Base-by-base conservation (phyloP, 2,888 invertebrate genomes). In the Nycteola revayana region DNA sequence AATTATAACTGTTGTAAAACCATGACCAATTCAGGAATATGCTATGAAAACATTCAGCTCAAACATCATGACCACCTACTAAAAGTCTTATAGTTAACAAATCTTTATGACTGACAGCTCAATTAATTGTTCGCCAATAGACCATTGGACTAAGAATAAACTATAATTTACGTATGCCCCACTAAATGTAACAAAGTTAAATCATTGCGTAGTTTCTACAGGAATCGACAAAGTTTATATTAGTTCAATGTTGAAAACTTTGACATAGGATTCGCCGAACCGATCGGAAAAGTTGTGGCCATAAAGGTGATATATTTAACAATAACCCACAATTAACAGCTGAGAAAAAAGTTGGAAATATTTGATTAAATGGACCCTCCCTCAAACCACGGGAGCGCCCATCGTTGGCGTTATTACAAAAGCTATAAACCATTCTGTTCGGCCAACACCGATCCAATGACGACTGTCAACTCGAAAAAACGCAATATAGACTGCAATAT, bases 391-490 rank as follows among this genome's bases (percentile, higher is more conserved):
- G 36, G 32, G 24, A 7, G 20, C 41, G 27, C 43, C 42, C 43
- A 47, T 47, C 32, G 35, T 33, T 40, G 32, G 42, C 65, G 62
- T 61, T 72, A 75, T 75, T 74, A 69, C 66, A 66, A 70, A 69
- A 67, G 57, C 63, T 50, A 77, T 76, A 76, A 78, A 78, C 66
- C 75, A 75, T 63, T 66, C 58, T 41, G 45, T 24, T 45, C 49
- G 53, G 36, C 56, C 48, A 38, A 36, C 42, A 43, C 35, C 41
- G 35, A 42, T 42, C 53, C 63, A 61, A 66, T 66, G 71, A 69
- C 67, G 68, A 74, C 56, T 74, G 74, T 70, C 75, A 75, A 71
- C 67, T 62, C 65, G 42, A 36, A 67, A 67, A 72, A 74, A 74
- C 59, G 71, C 72, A 81, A 78, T 73, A 75, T 59, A 63, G 62